A percentile compares a stretch with the other conserved stretches of the same genome.
These are phyloP conservation scores for Atethmia centrago DNA, from an alignment of 2,888 invertebrate species.

Conservation along the genomic window DNA sequence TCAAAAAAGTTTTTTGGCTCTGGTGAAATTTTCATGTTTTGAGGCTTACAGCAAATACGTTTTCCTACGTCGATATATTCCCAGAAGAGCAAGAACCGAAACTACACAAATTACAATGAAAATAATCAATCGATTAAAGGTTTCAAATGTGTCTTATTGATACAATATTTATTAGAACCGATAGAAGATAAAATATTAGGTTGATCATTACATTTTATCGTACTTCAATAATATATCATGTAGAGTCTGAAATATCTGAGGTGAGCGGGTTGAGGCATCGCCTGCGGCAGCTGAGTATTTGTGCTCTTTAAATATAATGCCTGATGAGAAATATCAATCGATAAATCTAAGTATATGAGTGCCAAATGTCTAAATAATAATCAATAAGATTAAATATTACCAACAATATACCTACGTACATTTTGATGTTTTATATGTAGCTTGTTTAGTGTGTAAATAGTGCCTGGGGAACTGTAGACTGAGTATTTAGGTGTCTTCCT, in stretches of 20 bases:
- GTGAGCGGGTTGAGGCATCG: constrained; percentile 41
- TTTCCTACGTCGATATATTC: no score
- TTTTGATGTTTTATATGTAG: not conserved
- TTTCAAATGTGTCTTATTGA: constrained; percentile 11
- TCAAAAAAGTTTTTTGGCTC: no score
- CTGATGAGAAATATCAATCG: constrained; percentile 56
- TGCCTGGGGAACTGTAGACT: not conserved
- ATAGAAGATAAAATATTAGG: constrained; percentile 48
- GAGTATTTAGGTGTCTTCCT: not conserved
- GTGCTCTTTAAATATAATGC: constrained; percentile 53
- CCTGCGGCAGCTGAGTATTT: constrained; percentile 42
- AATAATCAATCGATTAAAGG: constrained; percentile 13
- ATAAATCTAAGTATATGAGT: constrained; percentile 42
- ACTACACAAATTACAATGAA: not conserved
- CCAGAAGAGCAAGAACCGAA: not conserved
- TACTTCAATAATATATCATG: constrained; percentile 43
- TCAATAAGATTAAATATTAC: constrained; percentile 18
- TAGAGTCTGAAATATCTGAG: constrained; percentile 40
- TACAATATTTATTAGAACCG: constrained; percentile 35
- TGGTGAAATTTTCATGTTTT: no score
- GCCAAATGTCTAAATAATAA: constrained; percentile 31
- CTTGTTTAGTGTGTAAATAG: not conserved
- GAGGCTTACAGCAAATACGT: no score
- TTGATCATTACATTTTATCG: constrained; percentile 53
- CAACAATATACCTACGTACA: not conserved